Conservation (phyloP, 2,888 invertebrate genomes). For the Leptinotarsa tumamoca region DNA sequence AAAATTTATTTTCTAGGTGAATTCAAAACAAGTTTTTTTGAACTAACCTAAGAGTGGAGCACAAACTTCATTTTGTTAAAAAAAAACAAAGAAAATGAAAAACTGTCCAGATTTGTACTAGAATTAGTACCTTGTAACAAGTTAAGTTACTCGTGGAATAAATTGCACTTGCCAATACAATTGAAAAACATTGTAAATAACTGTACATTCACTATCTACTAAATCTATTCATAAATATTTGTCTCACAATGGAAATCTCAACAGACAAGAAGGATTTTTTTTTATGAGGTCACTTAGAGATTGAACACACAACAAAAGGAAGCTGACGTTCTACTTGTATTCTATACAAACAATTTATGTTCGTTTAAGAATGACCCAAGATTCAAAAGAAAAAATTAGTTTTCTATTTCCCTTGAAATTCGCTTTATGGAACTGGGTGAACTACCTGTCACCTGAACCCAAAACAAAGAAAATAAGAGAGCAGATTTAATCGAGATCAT, state of each 20-base stretch:
- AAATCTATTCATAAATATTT: conserved; percentile 10
- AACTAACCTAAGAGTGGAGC: not conserved
- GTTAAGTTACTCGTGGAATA: not conserved
- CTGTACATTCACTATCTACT: not conserved
- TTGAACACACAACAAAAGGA: no score
- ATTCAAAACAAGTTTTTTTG: no score
- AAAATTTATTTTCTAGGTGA: no score
- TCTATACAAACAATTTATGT: no score
- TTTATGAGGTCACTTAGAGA: not conserved
- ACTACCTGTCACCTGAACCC: no score
- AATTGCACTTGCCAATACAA: conserved; percentile 7
- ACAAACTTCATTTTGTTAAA: not conserved
- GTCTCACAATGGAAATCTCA: not conserved
- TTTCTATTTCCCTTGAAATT: no score
- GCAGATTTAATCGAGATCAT: no score
- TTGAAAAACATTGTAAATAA: conserved; percentile 3
- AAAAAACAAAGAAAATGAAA: not conserved
- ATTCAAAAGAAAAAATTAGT: no score
- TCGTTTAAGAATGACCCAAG: no score
- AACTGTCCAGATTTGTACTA: not conserved
- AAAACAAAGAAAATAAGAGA: no score
- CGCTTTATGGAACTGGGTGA: no score
- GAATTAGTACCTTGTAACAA: not conserved
- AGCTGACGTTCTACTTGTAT: no score
- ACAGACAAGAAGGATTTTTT: not conserved